Evolutionary conservation across 2,797 vertebrate genomes (phyloP).

Genomic region (Chanos chanos): DNA sequence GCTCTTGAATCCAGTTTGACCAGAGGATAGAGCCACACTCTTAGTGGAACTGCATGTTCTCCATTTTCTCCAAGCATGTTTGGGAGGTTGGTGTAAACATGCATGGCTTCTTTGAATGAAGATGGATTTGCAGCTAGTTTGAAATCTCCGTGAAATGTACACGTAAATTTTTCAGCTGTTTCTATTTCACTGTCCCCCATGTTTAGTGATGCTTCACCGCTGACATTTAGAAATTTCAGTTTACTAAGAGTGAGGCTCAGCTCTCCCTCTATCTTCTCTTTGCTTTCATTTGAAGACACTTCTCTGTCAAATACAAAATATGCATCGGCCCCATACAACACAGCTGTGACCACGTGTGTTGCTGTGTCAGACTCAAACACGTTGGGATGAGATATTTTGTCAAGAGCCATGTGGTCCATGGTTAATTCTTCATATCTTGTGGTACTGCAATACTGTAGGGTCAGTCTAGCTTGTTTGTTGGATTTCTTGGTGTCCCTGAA

Average conservation of each 20-base stretch:
- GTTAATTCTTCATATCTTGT: neutral
- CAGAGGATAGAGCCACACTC: slow-evolving; percentile 38
- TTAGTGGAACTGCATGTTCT: slow-evolving; percentile 21
- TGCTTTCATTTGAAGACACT: neutral
- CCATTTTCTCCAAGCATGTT: slow-evolving; percentile 24
- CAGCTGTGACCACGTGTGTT: slow-evolving; percentile 22
- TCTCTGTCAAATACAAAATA: slow-evolving; percentile 19
- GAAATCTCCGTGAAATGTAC: slow-evolving; percentile 20
- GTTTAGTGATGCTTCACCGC: neutral
- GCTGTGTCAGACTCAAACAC: slow-evolving; percentile 10
- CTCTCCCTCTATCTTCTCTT: neutral
- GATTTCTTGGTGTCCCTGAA: slow-evolving; percentile 18
- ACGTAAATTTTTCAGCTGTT: neutral
- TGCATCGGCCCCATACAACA: slow-evolving; percentile 20
- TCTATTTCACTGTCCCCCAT: neutral
- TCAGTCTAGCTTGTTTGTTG: slow-evolving; percentile 8
- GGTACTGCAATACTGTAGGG: slow-evolving; percentile 1
- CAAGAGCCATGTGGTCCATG: neutral
- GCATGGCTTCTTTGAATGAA: slow-evolving; percentile 28
- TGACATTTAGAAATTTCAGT: neutral
- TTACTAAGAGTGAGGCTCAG: neutral
- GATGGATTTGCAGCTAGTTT: neutral
- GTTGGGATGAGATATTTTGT: neutral
- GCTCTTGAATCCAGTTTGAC: slow-evolving; percentile 13
- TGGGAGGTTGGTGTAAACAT: slow-evolving; percentile 20